phyloP scores from a whole-genome alignment of 2,113 vertebrate species.

The Gadus chalcogrammus region DNA sequence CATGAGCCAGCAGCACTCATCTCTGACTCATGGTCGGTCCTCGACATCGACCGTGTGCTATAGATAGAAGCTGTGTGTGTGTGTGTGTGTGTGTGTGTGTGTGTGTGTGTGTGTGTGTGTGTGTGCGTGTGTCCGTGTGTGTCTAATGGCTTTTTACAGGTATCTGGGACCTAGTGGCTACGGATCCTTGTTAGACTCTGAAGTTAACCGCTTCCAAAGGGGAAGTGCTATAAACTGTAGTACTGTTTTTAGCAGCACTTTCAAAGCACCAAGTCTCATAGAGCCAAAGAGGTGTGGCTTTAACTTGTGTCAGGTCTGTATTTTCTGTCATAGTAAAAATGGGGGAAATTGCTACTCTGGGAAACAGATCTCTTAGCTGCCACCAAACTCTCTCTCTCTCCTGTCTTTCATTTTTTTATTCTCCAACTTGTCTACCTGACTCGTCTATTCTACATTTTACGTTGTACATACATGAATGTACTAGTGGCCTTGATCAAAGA shows the following conservation, averaged over 20 bases:
- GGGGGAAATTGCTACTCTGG: slow-evolving; percentile 5
- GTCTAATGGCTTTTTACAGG: background rate
- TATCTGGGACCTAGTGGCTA: background rate
- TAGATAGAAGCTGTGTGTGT: too few relatives aligned
- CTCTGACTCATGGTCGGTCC: too few relatives aligned
- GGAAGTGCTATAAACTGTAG: background rate
- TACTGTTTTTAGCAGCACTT: slow-evolving; percentile 17
- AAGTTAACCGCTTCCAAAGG: background rate
- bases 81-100: too few relatives aligned
- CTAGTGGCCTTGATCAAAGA: too few relatives aligned
- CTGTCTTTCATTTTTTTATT: too few relatives aligned
- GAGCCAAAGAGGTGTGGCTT: background rate
- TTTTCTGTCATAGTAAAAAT: slow-evolving; percentile 16
- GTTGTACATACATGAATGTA: too few relatives aligned
- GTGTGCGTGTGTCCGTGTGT: too few relatives aligned
- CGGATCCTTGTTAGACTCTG: background rate
- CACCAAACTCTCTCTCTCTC: background rate
- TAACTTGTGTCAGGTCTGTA: slow-evolving; percentile 10
- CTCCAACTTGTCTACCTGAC: too few relatives aligned
- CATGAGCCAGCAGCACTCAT: too few relatives aligned
- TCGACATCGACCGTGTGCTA: too few relatives aligned
- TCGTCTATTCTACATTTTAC: too few relatives aligned
- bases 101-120: background rate
- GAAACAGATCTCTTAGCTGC: background rate
- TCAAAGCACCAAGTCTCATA: slow-evolving; percentile 21